Conservation (phyloP, 1,140 invertebrate species). For the Hyles euphorbiae region DNA sequence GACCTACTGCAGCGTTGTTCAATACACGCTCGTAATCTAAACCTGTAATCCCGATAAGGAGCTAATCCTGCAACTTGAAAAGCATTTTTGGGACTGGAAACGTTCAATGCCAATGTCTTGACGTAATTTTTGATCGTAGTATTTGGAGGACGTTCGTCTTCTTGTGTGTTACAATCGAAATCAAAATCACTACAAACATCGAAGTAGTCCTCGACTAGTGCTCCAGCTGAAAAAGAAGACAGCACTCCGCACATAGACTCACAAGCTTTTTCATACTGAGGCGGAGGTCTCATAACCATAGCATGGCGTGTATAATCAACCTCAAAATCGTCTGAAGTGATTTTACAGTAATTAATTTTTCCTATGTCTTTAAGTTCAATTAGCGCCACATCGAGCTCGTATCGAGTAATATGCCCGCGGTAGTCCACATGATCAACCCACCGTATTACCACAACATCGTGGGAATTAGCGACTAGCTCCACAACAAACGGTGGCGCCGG, state of each 20-base stretch:
- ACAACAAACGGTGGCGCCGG: slow-evolving; percentile 59
- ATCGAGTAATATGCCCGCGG: slow-evolving; percentile 36
- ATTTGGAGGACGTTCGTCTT: slow-evolving; percentile 31
- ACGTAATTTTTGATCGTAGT: slow-evolving; percentile 34
- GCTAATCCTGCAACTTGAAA: slow-evolving; percentile 48
- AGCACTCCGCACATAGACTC: slow-evolving; percentile 59
- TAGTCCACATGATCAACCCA: slow-evolving; percentile 62
- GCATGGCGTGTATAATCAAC: slow-evolving; percentile 53
- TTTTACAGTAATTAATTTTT: slow-evolving; percentile 40
- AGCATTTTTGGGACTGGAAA: slow-evolving; percentile 32
- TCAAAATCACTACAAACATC: slow-evolving; percentile 42
- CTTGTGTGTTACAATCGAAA: slow-evolving; percentile 32
- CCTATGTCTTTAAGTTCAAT: slow-evolving; percentile 34
- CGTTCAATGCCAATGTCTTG: slow-evolving; percentile 37
- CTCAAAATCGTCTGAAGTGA: slow-evolving; percentile 25
- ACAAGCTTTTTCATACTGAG: slow-evolving; percentile 51
- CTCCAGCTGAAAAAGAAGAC: slow-evolving; percentile 43
- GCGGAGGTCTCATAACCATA: slow-evolving; percentile 52
- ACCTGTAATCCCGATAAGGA: slow-evolving; percentile 58
- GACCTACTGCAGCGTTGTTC: slow-evolving; percentile 41
- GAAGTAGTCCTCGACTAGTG: slow-evolving; percentile 55
- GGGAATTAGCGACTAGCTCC: slow-evolving; percentile 48
- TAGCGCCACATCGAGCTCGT: slow-evolving; percentile 54
- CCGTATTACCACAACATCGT: slow-evolving; percentile 40
- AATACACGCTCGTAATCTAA: slow-evolving; percentile 53